Conservation (phyloP, 1,140 invertebrate species). For the Schlechtendalia chinensis region DNA sequence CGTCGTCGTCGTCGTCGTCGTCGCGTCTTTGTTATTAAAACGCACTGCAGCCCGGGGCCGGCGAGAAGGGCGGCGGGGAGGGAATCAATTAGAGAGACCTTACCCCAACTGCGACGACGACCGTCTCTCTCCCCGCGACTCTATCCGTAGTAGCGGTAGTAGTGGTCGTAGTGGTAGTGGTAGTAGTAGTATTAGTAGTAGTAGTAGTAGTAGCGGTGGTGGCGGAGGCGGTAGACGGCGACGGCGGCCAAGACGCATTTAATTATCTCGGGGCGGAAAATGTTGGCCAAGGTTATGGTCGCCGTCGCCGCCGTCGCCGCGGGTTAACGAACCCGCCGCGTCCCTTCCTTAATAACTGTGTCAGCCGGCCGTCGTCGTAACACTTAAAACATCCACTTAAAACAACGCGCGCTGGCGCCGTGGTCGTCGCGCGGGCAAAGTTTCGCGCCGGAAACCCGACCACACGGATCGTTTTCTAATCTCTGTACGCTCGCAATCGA, state of each 20-base stretch:
- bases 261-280: conserved; percentile 49
- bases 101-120: conserved; percentile 22
- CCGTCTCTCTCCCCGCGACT: not conserved
- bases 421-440: too few species aligned
- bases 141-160: too few species aligned
- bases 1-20: not conserved
- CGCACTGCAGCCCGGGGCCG: not conserved
- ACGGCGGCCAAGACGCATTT: conserved; percentile 42
- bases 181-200: not conserved
- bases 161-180: not conserved
- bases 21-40: conserved; percentile 25
- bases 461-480: too few species aligned
- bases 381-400: too few species aligned
- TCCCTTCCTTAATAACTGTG: conserved; percentile 44
- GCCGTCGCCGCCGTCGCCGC: conserved; percentile 12
- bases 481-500: too few species aligned
- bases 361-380: conserved; percentile 27
- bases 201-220: not conserved
- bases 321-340: conserved; percentile 45
- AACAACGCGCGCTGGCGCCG: too few species aligned
- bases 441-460: too few species aligned
- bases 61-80: not conserved
- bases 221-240: conserved; percentile 5
- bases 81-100: conserved; percentile 41
- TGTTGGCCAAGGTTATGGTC: conserved; percentile 44